phyloP scores from a whole-genome alignment of 2,797 vertebrate genomes.

The Typhlichthys subterraneus region DNA sequence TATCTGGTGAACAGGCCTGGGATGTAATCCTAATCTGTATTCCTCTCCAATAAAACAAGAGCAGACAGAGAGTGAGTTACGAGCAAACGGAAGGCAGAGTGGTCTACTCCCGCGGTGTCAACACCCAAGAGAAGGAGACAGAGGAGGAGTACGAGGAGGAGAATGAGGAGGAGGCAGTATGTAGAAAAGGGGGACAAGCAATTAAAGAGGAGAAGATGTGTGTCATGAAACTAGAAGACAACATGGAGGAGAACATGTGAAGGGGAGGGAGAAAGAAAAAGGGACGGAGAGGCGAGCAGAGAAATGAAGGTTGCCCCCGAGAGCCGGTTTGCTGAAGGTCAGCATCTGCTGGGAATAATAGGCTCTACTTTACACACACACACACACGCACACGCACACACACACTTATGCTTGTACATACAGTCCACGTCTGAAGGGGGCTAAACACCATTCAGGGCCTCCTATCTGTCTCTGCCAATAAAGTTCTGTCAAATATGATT shows the following conservation, averaged over 20 bases:
- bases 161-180: conserved; percentile 10
- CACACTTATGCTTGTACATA: conserved; percentile 30
- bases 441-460: conserved; percentile 55
- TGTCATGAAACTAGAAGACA: conserved; percentile 21
- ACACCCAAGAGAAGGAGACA: background rate
- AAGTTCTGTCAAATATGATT: conserved; percentile 63
- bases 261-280: background rate
- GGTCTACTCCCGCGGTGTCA: conserved; percentile 8
- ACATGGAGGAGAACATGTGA: background rate
- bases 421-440: conserved; percentile 56
- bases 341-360: conserved; percentile 67
- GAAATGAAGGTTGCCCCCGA: conserved; percentile 60
- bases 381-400: conserved; percentile 6
- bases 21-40: conserved; percentile 41
- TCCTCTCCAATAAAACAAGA: conserved; percentile 28
- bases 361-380: conserved; percentile 3
- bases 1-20: conserved; percentile 22
- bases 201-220: conserved; percentile 3
- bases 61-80: conserved; percentile 31
- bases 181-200: conserved; percentile 30
- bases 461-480: conserved; percentile 71
- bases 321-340: conserved; percentile 65
- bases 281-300: conserved; percentile 23
- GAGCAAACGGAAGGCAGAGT: conserved; percentile 28
- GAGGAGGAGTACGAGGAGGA: background rate